Conservation (phyloP, 1,140 invertebrate species). For the Eriosoma lanigerum region DNA sequence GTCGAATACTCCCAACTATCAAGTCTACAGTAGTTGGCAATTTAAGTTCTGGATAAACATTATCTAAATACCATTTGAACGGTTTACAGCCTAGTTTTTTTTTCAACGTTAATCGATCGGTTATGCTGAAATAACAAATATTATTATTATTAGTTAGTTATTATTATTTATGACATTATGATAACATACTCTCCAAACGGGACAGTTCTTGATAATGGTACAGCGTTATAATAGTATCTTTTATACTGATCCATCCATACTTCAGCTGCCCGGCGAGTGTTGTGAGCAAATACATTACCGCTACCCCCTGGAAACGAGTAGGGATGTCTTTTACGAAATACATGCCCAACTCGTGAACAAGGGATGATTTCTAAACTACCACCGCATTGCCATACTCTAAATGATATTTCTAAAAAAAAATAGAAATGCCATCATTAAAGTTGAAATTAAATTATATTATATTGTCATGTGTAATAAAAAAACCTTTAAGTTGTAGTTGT, state of each 20-base stretch:
- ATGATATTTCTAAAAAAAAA: conserved; percentile 66
- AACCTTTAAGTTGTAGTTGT: no score
- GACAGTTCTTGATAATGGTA: conserved; percentile 82
- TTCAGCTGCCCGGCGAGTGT: conserved; percentile 85
- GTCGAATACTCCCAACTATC: conserved; percentile 66
- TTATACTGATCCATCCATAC: conserved; percentile 97
- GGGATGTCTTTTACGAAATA: conserved; percentile 90
- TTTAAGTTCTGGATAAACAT: conserved; percentile 92
- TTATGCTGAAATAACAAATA: conserved; percentile 67
- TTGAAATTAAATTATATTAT: no score
- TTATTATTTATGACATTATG: no score
- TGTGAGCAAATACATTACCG: conserved; percentile 85
- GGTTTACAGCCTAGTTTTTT: conserved; percentile 86
- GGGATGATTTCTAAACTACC: conserved; percentile 92
- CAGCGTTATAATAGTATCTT: conserved; percentile 84
- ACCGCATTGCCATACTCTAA: conserved; percentile 94
- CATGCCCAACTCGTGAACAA: conserved; percentile 88
- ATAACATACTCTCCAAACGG: conserved; percentile 83
- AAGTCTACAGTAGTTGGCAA: conserved; percentile 66
- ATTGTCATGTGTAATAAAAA: no score
- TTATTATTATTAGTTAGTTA: no score
- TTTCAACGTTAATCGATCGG: conserved; percentile 80
- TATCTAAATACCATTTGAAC: conserved; percentile 95
- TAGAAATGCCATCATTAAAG: no score
- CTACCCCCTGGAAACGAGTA: conserved; percentile 93